Base-by-base conservation (phyloP, 2,888 invertebrate species). In the Podabrus alpinus region DNA sequence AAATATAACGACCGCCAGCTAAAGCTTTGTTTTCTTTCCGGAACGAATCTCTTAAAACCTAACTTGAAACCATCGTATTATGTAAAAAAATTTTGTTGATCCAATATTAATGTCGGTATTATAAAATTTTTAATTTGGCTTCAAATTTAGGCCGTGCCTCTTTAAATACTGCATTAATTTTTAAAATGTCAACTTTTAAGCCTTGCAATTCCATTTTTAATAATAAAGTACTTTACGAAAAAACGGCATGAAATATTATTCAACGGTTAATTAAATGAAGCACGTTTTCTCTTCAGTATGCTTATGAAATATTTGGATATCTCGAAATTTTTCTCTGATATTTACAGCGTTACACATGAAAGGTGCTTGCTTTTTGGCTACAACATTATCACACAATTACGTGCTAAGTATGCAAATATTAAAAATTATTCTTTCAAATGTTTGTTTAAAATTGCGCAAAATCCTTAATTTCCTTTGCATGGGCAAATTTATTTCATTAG, bases 271-370 rank as follows among this genome's bases (percentile, higher is more conserved):
- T 80, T 80, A 80, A 80, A 80, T 78, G 78, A 76, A 73, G 76
- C 80, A 80, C 78, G 79, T 79, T 74, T 69, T 74, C 77, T 66
- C 70, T 76, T 59, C 61, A 76, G 78, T 79, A 75, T 80, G 80
- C 79, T 80, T 78, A 79, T 79, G 78, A 80, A 80, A 78, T 79
- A 80, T 80, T 78, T 77, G 76, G 75, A 76, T 78, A 72, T 78
- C 73, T 15, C 21, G 15, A 68, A 71, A 68, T 79, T 76, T 79
- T 79, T 79, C 77, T 75, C 76, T 74, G 77, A 75, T 78, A 79
- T 74, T 74, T 74, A 68, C 71, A 74, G 24, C 45, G 59, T 64
- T 64, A 15, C 71, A 16, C 69, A 59, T 67, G 68, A 19, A 64
- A 70, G 59, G 67, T 45, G 24, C 24, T 62, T 62, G 25, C 24